Base-by-base conservation (phyloP, 2,113 vertebrate genomes). In the Leucopsar rothschildi region DNA sequence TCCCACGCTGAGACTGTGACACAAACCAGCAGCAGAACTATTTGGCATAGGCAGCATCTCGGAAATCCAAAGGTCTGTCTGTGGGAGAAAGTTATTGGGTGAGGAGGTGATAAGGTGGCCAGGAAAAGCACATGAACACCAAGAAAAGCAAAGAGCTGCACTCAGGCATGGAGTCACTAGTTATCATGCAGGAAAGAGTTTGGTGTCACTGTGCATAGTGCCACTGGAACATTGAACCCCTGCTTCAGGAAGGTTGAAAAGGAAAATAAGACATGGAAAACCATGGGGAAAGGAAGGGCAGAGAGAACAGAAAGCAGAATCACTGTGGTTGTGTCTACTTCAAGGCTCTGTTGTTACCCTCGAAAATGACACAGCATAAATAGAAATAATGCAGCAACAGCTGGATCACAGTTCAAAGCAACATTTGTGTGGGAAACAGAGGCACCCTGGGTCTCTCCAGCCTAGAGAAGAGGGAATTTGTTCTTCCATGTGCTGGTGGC, bases 21-120 rank as follows among this genome's bases (percentile, higher is more conserved):
- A 83, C 29, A 39, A 86, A 92, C 94, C 94, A 96, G 88, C 84
- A 96, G 70, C 76, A 75, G 76, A 95, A 77, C 39, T 40, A 63
- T 88, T 90, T 95, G 96, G 95, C 95, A 88, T 4, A 63, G 76
- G 19, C 71, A 88, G 71, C 2, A 0, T 10, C 80, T 75, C 2
- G 0, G 82, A 93, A 90, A 94, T 88, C 76, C 91, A 92, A 78
- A 92, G 71, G 94, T 86, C 82, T 88, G 37, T 90, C 76, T 86
- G 88, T 90, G 86, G 64, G 77, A 93, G 88, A 94, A 96, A 96
- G 80, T 93, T 88, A 88, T 86, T 83, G 92, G 68, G 82, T 90
- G 83, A 96, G 82, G 53, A 92, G 68, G 90, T 73, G 90, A 96
- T 92, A 88, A 96, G 80, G 94, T 71, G 94, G 95, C 86, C 96